Percentiles rank a stretch among this genome's conserved stretches.
Evolutionary conservation across 2,797 vertebrate genomes (phyloP).

Genomic region (Pitangus sulphuratus): DNA sequence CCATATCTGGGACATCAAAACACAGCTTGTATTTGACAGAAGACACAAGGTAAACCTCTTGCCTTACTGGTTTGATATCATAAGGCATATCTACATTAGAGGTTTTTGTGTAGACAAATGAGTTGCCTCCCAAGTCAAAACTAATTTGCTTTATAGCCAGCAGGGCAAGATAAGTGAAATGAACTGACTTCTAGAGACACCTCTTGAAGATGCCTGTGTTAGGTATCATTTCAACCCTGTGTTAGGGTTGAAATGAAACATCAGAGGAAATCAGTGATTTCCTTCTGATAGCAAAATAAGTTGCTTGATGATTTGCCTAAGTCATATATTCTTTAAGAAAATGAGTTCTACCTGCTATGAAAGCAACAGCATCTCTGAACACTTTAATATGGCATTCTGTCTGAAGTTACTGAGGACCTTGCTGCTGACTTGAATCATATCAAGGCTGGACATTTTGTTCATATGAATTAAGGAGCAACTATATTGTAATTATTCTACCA

Average conservation of each 20-base stretch:
- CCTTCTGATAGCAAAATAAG: not conserved
- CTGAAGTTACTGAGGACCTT: not conserved
- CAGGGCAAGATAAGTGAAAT: not conserved
- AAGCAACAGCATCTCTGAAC: not conserved
- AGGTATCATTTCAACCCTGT: too few relatives aligned
- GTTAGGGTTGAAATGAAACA: not conserved
- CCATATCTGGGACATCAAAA: not conserved
- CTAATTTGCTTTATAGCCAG: not conserved
- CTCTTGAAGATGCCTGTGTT: not conserved
- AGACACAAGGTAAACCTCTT: not conserved
- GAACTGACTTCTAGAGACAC: not conserved
- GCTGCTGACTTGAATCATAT: not conserved
- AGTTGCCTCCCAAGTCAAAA: not conserved
- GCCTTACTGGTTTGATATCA: not conserved
- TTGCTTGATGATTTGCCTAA: not conserved
- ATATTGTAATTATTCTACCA: not conserved
- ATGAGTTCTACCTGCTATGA: not conserved
- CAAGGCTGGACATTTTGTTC: not conserved
- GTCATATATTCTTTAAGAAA: not conserved
- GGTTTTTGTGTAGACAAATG: not conserved
- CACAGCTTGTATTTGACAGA: not conserved
- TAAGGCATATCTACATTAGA: not conserved
- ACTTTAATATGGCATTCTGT: not conserved
- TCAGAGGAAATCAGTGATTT: accelerated
- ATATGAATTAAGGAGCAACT: not conserved